phyloP scores from a whole-genome alignment of 1,140 invertebrate species.

The Dufourea novaeangliae region DNA sequence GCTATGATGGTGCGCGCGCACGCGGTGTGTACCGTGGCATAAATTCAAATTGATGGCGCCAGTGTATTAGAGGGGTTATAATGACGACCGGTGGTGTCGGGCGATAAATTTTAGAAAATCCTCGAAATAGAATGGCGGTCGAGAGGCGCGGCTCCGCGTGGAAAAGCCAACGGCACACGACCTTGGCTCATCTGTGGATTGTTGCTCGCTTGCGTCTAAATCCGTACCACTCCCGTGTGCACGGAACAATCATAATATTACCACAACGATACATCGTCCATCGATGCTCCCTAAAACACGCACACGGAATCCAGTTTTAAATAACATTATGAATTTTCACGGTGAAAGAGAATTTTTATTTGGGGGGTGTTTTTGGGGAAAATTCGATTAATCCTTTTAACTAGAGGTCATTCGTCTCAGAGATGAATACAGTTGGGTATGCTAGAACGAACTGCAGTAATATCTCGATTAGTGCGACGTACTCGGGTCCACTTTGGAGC shows the following conservation, averaged over 20 bases:
- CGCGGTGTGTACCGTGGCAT: not conserved
- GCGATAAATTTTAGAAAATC: conserved; percentile 53
- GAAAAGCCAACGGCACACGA: conserved; percentile 62
- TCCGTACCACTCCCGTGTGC: conserved; percentile 41
- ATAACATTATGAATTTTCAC: not conserved
- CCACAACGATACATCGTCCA: conserved; percentile 38
- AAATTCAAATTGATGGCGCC: conserved; percentile 24
- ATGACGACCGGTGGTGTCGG: conserved; percentile 26
- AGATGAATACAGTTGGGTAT: too few species aligned
- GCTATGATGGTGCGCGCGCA: not conserved
- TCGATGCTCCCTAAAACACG: conserved; percentile 4
- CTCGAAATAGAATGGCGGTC: conserved; percentile 58
- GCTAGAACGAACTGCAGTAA: too few species aligned
- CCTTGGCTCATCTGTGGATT: conserved; percentile 57
- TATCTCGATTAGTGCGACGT: too few species aligned
- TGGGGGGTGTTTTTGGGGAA: too few species aligned
- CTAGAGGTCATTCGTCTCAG: too few species aligned
- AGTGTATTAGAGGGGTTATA: conserved; percentile 29
- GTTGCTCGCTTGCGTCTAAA: conserved; percentile 55
- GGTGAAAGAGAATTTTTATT: too few species aligned
- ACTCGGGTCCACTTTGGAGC: too few species aligned
- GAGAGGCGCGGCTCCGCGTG: conserved; percentile 23
- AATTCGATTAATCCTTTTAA: too few species aligned
- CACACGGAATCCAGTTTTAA: not conserved
- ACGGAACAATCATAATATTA: conserved; percentile 56